Base-by-base conservation (phyloP, 2,888 invertebrate genomes). In the Eulithis testata region DNA sequence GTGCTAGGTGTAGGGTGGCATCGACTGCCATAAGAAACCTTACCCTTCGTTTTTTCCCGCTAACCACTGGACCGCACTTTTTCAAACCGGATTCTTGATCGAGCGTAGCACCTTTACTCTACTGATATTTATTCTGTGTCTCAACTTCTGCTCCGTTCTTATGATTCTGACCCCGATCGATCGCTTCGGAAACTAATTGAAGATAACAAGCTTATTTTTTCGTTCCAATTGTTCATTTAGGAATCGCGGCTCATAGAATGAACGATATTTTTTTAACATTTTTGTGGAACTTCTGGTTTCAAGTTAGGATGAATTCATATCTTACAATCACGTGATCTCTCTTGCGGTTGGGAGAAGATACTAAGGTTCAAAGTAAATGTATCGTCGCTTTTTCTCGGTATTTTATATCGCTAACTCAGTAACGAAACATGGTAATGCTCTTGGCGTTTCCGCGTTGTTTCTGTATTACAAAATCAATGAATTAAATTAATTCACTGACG, bases 201-300 rank as follows among this genome's bases (percentile, higher is more conserved):
- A 89, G 85, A 87, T 88, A 90, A 88, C 87, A 86, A 87, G 82
- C 81, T 86, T 87, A 86, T 86, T 90, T 89, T 90, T 89, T 85
- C 82, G 81, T 75, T 80, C 76, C 70, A 75, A 73, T 83, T 82
- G 77, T 82, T 84, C 81, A 79, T 85, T 88, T 87, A 85, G 75
- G 75, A 83, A 82, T 81, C 76, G 76, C 73, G 74, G 76, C 72
- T 78, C 79, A 80, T 78, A 77, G 76, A 78, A 74, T 74, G 77
- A 74, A 71, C 78, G 79, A 83, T 87, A 85, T 88, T 85, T 88
- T 86, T 82, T 80, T 75, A 70, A 68, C 70, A 74, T 79, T 83
- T 79, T 78, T 81, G 77, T 79, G 69, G 63, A 71, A 73, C 65
- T 82, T 78, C 77, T 79, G 75, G 73, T 76, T 75, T 72, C 63